Conservation (phyloP, 2,113 vertebrate genomes). For the Paracyprichromis sp. region DNA sequence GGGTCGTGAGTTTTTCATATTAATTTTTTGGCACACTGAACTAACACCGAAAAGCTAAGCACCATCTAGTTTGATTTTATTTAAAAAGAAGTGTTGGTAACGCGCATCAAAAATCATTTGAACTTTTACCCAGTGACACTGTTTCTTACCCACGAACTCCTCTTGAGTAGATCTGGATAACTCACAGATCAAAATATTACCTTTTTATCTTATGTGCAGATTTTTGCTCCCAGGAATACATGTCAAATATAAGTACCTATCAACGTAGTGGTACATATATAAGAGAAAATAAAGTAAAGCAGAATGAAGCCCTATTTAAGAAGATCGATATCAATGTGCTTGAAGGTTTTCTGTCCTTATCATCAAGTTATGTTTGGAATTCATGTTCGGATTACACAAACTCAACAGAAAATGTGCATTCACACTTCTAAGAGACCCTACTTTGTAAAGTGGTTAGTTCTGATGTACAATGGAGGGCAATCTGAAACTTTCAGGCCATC, state of each 20-base stretch:
- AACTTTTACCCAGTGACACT: neutral
- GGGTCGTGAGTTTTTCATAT: neutral
- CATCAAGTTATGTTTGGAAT: neutral
- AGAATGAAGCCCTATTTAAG: accelerated
- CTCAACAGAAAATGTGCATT: neutral
- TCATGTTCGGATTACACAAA: accelerated
- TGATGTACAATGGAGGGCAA: neutral
- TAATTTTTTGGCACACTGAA: neutral
- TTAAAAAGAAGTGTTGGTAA: neutral
- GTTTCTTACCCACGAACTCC: accelerated
- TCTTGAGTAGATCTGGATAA: neutral
- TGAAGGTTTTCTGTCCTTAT: neutral
- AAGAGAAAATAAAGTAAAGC: neutral
- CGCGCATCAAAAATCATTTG: neutral
- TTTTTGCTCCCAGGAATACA: neutral
- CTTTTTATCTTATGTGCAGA: neutral
- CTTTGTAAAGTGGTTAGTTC: neutral
- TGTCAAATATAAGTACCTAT: neutral
- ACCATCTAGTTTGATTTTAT: neutral
- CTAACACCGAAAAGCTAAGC: neutral
- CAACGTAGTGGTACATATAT: accelerated
- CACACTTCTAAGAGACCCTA: accelerated
- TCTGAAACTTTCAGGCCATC: neutral
- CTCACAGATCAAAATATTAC: neutral
- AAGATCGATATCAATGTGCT: accelerated